Base-by-base conservation (phyloP, 2,797 vertebrate genomes). In the Ataeniobius toweri region DNA sequence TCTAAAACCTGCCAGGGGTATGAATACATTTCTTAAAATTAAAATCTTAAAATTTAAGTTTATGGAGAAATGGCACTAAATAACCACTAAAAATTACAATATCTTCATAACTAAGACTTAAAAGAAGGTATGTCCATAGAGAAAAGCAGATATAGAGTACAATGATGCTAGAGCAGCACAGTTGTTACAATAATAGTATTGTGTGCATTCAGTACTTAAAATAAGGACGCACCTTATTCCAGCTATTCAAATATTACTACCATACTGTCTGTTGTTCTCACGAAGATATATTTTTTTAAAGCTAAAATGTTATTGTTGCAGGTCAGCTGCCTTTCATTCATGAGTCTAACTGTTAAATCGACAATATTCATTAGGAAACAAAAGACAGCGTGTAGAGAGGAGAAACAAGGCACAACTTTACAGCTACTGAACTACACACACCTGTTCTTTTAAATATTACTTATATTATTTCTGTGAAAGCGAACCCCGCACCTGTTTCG, bases 311-410 rank as follows among this genome's bases (percentile, higher is more conserved):
- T 63, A 36, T 9, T 63, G 61, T 36, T 6, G 16, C 31, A 63
- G 16, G 16, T n/a, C 36, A 58, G 31, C 20, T 59, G 78, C 0
- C 55, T 74, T 61, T 53, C 44, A 82, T 28, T 78, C 56, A 65
- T 79, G 16, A 67, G 78, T 61, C 70, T 65, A 65, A 61, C 80
- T 53, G 6, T 56, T 53, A 10, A 73, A 50, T 39, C 63, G 28
- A 10, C 51, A 46, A 77, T 7, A 8, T 61, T 28, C 61, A 36
- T 36, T 9, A 31, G 61, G 61, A 18, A 63, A 36, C 61, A 63
- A 63, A 63, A 36, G 61, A 20, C 61, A 63, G 18, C 18, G 61
- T 63, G 7, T 31, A 10, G 31, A 20, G 0, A 36, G 31, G 28
- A 18, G 7, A 20, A 36, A 36, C 61, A 36, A 63, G 28, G 16